Evolutionary conservation across 2,113 vertebrate genomes (phyloP).

Genomic region (Piprites chloris): DNA sequence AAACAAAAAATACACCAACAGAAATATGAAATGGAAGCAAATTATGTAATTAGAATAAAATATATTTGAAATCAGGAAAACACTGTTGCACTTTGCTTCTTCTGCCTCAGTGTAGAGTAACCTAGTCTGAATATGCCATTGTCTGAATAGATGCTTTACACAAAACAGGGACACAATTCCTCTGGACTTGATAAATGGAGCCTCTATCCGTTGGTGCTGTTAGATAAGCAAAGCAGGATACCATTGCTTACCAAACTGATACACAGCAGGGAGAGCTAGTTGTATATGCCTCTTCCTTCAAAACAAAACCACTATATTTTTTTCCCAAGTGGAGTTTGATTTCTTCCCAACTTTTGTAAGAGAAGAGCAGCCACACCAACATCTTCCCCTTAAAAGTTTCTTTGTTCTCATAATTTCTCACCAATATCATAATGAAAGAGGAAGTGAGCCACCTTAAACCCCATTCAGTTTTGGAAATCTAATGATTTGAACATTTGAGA

Average conservation of each 20-base stretch:
- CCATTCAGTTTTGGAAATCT: neutral
- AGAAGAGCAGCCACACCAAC: neutral
- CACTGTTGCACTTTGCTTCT: neutral
- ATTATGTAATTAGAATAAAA: neutral
- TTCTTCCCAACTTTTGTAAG: neutral
- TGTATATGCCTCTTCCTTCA: neutral
- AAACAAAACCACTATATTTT: neutral
- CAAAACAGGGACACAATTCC: neutral
- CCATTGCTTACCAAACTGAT: neutral
- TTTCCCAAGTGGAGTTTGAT: neutral
- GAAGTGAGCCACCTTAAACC: neutral
- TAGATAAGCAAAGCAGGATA: neutral
- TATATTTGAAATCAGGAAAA: neutral
- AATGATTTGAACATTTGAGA: neutral
- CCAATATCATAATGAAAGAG: neutral
- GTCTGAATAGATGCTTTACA: neutral
- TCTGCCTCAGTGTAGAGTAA: neutral
- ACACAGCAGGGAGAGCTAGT: neutral
- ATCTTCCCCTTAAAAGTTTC: neutral
- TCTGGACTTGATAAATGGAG: neutral
- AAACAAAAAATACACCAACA: neutral
- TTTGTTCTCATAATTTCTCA: neutral
- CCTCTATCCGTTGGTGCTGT: neutral
- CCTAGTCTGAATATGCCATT: neutral
- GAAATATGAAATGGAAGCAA: neutral